Evolutionary conservation across 1,140 invertebrate genomes (phyloP), one percentile per base, ranked within the genome.

Genomic region (Cephus cinctus): DNA sequence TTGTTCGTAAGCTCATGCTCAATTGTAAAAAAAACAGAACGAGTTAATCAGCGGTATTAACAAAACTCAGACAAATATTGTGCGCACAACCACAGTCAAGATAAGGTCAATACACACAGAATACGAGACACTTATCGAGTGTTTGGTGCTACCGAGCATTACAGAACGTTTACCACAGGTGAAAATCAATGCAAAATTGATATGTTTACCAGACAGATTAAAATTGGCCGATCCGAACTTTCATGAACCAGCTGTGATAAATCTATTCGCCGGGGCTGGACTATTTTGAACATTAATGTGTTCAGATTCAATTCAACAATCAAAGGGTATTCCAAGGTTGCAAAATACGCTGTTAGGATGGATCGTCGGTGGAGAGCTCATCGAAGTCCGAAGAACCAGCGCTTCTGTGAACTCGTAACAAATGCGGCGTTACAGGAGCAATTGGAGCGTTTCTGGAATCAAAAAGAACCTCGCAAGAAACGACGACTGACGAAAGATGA

Each of bases 331-430:
- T 11, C 56, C 55, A 1, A 53, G 32, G 25, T 32, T 69, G 9
- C 63, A 66, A 43, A 69, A 56, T 5, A 66, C 59, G n/a, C 39
- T 56, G 32, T 49, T 71, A 9, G 65, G 61, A 9, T 70, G 64
- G 64, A 50, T 62, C 25, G 27, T 63, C 19, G 47, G 47, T 23
- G 52, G 48, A n/a, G 38, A 50, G 9, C 6, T 55, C 1, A 39
- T 48, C 11, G 48, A 1, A 25, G 11, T 6, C 35, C 6, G 12
- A 39, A 25, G 41, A 47, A 46, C 39, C 34, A 21, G 35, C 40
- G 34, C 15, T 40, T 40, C 14, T 40, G 25, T 15, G 47, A 25
- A 41, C 2, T 50, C 25, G 25, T 35, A 6, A 47, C 18, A 1
- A 32, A 31, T 44, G n/a, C n/a, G 6, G 8, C 21, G 11, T 4